phyloP scores from a whole-genome alignment of 2,113 vertebrate species.

The Megaceryle maxima region DNA sequence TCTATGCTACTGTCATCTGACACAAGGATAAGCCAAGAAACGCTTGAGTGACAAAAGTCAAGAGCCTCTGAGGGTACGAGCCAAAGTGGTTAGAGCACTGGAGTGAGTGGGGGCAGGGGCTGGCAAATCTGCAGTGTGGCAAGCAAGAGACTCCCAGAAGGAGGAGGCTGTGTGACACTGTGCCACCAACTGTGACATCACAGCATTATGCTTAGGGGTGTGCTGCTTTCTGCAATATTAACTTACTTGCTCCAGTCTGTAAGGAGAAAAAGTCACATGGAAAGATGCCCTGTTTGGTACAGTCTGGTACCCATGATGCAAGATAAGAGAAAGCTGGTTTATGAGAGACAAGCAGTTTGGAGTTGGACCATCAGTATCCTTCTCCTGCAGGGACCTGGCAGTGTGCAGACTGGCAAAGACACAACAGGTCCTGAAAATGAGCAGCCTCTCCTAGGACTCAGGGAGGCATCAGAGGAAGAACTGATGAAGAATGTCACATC shows the following conservation, averaged over 20 bases:
- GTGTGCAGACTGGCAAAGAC: not conserved
- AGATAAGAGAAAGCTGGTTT: not conserved
- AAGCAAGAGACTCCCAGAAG: not conserved
- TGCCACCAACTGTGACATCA: not conserved
- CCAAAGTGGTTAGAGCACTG: not conserved
- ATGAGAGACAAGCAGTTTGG: not conserved
- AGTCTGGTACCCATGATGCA: rapidly evolving
- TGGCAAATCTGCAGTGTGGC: not conserved
- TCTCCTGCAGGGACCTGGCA: not conserved
- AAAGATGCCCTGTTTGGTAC: not conserved
- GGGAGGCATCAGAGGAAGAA: not conserved
- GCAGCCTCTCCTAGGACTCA: not conserved
- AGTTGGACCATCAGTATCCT: not conserved
- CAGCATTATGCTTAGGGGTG: not conserved
- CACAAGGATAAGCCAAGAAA: not conserved
- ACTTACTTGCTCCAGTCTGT: not conserved
- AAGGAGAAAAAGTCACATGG: not conserved
- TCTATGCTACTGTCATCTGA: no score
- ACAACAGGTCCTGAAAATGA: not conserved
- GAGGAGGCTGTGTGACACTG: not conserved
- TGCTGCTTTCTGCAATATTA: not conserved
- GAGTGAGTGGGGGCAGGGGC: rapidly evolving
- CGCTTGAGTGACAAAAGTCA: not conserved
- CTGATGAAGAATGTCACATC: not conserved
- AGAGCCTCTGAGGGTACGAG: not conserved